phyloP scores from a whole-genome alignment of 2,888 invertebrate species.

The Coenonympha arcania region DNA sequence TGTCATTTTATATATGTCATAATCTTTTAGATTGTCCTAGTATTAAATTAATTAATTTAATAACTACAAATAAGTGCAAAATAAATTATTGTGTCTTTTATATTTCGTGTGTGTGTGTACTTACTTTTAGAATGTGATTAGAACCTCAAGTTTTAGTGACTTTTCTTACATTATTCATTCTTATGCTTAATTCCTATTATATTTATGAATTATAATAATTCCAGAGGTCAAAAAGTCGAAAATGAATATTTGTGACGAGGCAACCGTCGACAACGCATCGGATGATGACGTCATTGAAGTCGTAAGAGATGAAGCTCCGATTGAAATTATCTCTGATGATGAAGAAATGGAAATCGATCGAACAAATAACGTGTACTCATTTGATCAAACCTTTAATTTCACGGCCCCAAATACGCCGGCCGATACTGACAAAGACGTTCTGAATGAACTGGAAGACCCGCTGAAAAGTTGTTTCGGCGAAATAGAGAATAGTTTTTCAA shows the following conservation, averaged over 20 bases:
- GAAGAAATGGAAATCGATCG: conserved; percentile 53
- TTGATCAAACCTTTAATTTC: conserved; percentile 23
- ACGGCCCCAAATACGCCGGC: conserved; percentile 30
- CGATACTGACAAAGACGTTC: conserved; percentile 24
- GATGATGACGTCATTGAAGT: conserved; percentile 69
- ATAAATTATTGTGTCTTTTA: too few species aligned
- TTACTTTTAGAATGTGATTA: too few species aligned
- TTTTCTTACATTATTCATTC: too few species aligned
- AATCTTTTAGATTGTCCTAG: too few species aligned
- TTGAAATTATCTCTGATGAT: conserved; percentile 62
- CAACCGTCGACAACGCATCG: conserved; percentile 41
- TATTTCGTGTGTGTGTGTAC: too few species aligned
- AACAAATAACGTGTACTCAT: conserved; percentile 14
- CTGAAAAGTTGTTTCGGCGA: conserved; percentile 29
- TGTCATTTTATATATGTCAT: too few species aligned
- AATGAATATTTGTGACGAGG: conserved; percentile 17
- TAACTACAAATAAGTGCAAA: too few species aligned
- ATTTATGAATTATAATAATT: conserved; percentile 11
- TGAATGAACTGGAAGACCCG: conserved; percentile 37
- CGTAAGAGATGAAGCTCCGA: conserved; percentile 62
- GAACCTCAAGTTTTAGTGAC: too few species aligned
- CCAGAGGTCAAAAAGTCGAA: conserved; percentile 7
- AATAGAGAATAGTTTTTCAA: conserved; percentile 21
- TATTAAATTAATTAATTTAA: too few species aligned
- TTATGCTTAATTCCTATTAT: too few species aligned